Base-by-base conservation (phyloP, 1,140 invertebrate genomes). In the Zeugodacus cucurbitae region DNA sequence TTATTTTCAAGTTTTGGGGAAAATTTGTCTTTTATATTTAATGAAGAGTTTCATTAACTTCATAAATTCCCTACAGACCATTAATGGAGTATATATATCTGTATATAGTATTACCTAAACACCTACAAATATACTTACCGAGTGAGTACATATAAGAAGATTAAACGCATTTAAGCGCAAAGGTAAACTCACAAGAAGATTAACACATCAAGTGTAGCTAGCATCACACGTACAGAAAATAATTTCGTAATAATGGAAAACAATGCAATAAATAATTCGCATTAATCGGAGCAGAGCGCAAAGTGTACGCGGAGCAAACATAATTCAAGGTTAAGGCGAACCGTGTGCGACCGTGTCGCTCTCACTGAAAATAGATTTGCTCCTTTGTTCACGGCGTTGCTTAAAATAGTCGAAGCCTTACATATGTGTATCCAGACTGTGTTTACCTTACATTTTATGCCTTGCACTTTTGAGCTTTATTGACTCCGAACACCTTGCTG, bases 301-400 rank as follows among this genome's bases (percentile, higher is more conserved):
- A 17, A n/a, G n/a, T n/a, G n/a, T 78, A 41, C 20, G 17, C 44
- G 20, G 20, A 48, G 41, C 17, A 48, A 82, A 82, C n/a, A 48
- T 48, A 44, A 82, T 41, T 22, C 74, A 82, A 82, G 74, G 74
- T 82, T 54, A 82, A 54, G 41, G 74, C 17, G 44, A 82, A 48
- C 10, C n/a, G 20, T 10, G 11, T 54, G 26, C 11, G 41, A n/a
- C 29, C 22, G 10, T 82, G 8, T 82, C n/a, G 44, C 29, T n/a
- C 67, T 41, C 34, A 62, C 48, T 54, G 1, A 67, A 67, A 67
- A 67, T 32, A 67, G 29, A 67, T 17, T 34, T n/a, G 62, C 29
- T 67, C 29, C 26, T 67, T 67, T 67, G 8, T 67, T 32, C 17
- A 11, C 29, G 26, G n/a, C 26, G 64, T 17, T 41, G 41, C 32